A percentile compares a stretch with the other conserved stretches of the same genome.
phyloP scores from a whole-genome alignment of 2,888 invertebrate species.

The Phymatocera aterrima region DNA sequence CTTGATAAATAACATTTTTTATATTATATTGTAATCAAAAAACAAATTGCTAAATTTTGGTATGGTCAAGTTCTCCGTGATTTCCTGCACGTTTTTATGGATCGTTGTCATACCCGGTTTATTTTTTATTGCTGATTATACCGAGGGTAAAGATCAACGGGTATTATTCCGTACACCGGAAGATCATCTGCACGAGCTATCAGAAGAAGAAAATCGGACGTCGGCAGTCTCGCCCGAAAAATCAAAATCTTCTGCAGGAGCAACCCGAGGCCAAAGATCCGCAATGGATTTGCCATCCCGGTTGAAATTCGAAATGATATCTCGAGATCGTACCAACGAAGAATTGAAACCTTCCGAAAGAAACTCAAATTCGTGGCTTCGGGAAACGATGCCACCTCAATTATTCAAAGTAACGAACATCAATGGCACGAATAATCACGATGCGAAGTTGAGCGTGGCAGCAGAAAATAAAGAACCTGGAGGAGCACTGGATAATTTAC shows the following conservation, averaged over 20 bases:
- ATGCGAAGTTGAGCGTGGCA: not conserved
- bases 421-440: not conserved
- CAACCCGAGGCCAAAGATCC: not conserved
- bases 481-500: not conserved
- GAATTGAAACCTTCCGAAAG: not conserved
- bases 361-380: no score
- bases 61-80: conserved; percentile 44
- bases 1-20: not conserved
- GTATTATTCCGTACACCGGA: not conserved
- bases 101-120: conserved; percentile 50
- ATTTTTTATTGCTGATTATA: conserved; percentile 42
- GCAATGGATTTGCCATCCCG: not conserved
- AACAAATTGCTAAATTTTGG: not conserved
- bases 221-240: not conserved
- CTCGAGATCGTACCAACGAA: not conserved
- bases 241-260: not conserved
- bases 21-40: not conserved
- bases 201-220: not conserved
- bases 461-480: not conserved
- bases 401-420: no score
- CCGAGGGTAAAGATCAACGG: conserved; percentile 44
- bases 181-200: not conserved
- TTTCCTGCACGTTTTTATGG: conserved; percentile 45
- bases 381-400: no score
- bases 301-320: not conserved